These are phyloP conservation scores for Idaea dimidiata DNA, from an alignment of 2,888 invertebrate species.

Conservation along the genomic window DNA sequence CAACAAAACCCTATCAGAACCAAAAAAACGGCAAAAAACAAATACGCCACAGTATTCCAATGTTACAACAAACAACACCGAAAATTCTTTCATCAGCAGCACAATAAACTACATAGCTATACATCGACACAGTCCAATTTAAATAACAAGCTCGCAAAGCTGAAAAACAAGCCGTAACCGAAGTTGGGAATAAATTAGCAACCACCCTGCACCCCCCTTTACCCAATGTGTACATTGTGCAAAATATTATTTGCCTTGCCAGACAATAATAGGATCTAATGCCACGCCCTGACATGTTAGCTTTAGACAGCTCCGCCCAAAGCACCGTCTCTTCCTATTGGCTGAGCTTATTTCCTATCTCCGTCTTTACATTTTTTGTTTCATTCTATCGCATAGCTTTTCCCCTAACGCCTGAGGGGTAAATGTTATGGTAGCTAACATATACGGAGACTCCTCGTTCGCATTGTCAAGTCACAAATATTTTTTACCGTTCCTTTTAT, in stretches of 20 bases:
- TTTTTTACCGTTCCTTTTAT: constrained; percentile 75
- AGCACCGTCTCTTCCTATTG: constrained; percentile 49
- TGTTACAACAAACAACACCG: constrained; percentile 41
- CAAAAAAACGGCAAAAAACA: constrained; percentile 21
- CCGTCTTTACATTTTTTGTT: constrained; percentile 37
- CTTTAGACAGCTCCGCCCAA: constrained; percentile 71
- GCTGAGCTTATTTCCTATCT: constrained; percentile 43
- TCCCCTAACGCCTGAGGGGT: constrained; percentile 78
- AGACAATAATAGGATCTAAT: constrained; percentile 80
- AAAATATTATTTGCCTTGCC: constrained; percentile 87
- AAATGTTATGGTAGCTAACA: constrained; percentile 81
- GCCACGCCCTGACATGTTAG: constrained; percentile 81
- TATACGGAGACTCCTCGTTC: constrained; percentile 75
- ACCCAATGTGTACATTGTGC: constrained; percentile 85
- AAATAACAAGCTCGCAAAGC: constrained; percentile 80
- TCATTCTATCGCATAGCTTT: constrained; percentile 65
- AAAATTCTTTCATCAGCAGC: constrained; percentile 73
- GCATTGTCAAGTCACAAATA: constrained; percentile 69
- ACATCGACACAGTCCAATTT: constrained; percentile 73
- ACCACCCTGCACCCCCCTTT: constrained; percentile 61
- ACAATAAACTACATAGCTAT: constrained; percentile 72
- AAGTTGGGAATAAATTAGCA: constrained; percentile 81
- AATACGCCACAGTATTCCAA: constrained; percentile 28
- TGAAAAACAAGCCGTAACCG: constrained; percentile 81
- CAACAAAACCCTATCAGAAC: constrained; percentile 11